phyloP scores from a whole-genome alignment of 2,888 invertebrate species.

The Tridacna crocea region DNA sequence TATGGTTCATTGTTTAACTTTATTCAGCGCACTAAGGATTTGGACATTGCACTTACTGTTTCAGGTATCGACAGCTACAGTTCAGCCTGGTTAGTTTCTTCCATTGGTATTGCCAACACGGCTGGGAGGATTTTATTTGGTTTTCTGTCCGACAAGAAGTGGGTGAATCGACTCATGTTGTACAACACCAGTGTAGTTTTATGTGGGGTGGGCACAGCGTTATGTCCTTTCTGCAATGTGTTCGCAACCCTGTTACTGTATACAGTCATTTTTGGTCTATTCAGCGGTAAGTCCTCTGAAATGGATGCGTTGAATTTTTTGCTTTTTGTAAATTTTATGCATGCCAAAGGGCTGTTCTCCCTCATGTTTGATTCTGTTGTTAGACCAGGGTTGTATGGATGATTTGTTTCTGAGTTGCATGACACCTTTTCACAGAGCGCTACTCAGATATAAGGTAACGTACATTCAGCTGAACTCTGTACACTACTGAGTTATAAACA shows the following conservation, averaged over 20 bases:
- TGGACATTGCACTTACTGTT: not conserved
- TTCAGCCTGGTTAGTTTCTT: conserved; percentile 90
- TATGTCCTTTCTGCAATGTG: conserved; percentile 15
- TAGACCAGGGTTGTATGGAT: too few species aligned
- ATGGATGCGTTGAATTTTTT: not conserved
- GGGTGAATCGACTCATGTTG: conserved; percentile 94
- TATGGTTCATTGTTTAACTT: too few species aligned
- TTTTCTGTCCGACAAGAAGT: conserved; percentile 83
- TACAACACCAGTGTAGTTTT: conserved; percentile 93
- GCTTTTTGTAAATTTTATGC: too few species aligned
- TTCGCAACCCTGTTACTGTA: conserved; percentile 33
- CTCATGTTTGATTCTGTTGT: too few species aligned
- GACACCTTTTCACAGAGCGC: too few species aligned
- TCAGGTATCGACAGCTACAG: conserved; percentile 69
- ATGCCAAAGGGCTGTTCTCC: too few species aligned
- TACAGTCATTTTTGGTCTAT: conserved; percentile 39
- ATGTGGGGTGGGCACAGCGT: conserved; percentile 34
- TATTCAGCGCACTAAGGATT: too few species aligned
- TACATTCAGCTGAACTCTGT: too few species aligned
- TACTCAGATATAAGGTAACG: too few species aligned
- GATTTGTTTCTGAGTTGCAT: too few species aligned
- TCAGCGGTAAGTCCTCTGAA: conserved; percentile 37
- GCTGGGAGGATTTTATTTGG: conserved; percentile 91
- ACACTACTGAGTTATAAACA: too few species aligned
- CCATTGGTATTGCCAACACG: conserved; percentile 96